Conservation (phyloP, 2,888 invertebrate genomes). For the Oscheius onirici region DNA sequence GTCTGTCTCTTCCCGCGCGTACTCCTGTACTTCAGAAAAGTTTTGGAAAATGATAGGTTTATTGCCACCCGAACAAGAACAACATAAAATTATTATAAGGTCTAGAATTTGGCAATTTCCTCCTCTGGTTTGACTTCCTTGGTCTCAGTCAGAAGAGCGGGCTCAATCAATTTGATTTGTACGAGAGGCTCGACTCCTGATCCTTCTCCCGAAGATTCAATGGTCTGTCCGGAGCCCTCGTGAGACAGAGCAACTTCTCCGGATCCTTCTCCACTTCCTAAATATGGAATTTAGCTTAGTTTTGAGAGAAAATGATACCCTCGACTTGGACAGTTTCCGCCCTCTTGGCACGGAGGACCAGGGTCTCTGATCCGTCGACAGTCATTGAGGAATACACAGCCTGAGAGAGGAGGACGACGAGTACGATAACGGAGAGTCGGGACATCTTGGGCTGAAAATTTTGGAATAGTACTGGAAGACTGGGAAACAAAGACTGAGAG, state of each 20-base stretch:
- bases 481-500: background rate
- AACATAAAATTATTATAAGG: slow-evolving; percentile 1
- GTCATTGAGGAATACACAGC: background rate
- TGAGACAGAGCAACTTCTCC: background rate
- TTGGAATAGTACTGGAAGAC: background rate
- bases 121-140: slow-evolving; percentile 23
- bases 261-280: slow-evolving; percentile 22
- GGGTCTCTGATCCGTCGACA: slow-evolving; percentile 12
- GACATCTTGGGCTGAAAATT: background rate
- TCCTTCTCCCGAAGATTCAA: background rate
- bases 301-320: background rate
- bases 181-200: slow-evolving; percentile 4
- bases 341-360: slow-evolving; percentile 25
- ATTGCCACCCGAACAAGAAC: background rate
- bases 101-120: slow-evolving; percentile 12
- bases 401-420: slow-evolving; percentile 19
- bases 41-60: background rate
- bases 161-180: background rate
- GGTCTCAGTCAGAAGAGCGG: slow-evolving; percentile 6
- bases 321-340: slow-evolving; percentile 1
- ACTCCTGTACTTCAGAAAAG: background rate
- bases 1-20: background rate
- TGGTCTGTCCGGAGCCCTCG: slow-evolving; percentile 6
- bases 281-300: background rate
- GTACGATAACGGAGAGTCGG: slow-evolving; percentile 1